Conservation (phyloP, 2,797 vertebrate species). For the Distichodus sexfasciatus region DNA sequence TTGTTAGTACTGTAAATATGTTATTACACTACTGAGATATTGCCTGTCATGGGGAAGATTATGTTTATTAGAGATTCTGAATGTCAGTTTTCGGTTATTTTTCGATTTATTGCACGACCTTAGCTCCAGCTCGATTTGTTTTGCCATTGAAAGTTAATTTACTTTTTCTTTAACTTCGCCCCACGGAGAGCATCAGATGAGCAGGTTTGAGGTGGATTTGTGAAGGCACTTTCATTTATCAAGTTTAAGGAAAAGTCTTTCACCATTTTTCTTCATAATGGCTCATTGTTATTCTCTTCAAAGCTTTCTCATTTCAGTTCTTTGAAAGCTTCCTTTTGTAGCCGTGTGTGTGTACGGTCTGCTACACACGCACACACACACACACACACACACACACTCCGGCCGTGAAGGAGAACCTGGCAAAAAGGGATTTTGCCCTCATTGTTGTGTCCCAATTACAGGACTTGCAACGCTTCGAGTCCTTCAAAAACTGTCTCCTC, state of each 20-base stretch:
- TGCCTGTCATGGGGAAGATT: no score
- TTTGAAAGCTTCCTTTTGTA: slow-evolving; percentile 22
- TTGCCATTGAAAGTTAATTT: no score
- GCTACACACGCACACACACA: not conserved
- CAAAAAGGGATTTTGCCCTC: not conserved
- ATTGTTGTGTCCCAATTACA: slow-evolving; percentile 6
- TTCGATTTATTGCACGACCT: no score
- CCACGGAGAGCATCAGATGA: no score
- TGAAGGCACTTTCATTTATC: not conserved
- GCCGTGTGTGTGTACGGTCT: slow-evolving; percentile 1
- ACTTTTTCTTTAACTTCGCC: no score
- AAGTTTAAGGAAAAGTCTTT: not conserved
- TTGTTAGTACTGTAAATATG: not conserved
- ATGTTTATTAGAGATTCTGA: no score
- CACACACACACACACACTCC: not conserved
- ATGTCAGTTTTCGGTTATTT: no score
- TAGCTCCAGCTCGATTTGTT: no score
- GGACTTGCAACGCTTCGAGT: not conserved
- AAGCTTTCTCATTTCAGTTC: slow-evolving; percentile 3
- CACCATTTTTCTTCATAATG: not conserved
- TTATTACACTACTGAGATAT: no score
- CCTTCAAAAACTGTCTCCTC: not conserved
- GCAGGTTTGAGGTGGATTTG: no score
- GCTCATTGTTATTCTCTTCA: slow-evolving; percentile 13
- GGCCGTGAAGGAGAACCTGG: not conserved